A percentile compares a stretch with the other conserved stretches of the same genome.
These are phyloP conservation scores for Cephalopholis sonnerati DNA, from an alignment of 2,113 vertebrate genomes.

Conservation along the genomic window DNA sequence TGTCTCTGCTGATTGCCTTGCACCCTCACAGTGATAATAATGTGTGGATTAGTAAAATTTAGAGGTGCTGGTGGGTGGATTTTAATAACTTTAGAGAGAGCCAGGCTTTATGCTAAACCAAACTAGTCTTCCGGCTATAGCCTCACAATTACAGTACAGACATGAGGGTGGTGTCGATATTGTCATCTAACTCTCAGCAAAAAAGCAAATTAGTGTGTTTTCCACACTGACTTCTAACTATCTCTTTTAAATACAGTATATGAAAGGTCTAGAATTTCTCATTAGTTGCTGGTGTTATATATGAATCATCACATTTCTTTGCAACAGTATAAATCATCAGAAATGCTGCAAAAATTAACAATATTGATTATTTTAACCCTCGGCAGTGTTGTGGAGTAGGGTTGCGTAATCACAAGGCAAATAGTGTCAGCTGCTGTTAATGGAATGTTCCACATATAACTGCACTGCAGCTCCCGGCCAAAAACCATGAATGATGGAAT, in stretches of 20 bases:
- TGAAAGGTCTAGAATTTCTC: not conserved
- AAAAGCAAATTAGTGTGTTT: not conserved
- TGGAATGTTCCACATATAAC: slow-evolving; percentile 74
- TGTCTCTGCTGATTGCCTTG: not conserved
- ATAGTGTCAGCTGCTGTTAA: slow-evolving; percentile 53
- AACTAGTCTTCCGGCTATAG: not conserved
- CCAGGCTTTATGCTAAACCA: not conserved
- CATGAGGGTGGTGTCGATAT: not conserved
- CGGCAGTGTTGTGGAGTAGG: slow-evolving; percentile 28
- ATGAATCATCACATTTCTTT: not conserved
- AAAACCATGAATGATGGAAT: slow-evolving; percentile 65
- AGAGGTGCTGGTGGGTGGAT: not conserved
- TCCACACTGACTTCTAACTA: not conserved
- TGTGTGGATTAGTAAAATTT: not conserved
- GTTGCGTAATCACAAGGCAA: slow-evolving; percentile 68
- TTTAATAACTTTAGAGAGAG: not conserved
- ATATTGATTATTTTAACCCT: slow-evolving; percentile 5
- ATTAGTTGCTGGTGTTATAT: not conserved
- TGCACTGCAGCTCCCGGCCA: slow-evolving; percentile 57
- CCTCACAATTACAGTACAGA: not conserved
- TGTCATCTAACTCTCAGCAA: not conserved
- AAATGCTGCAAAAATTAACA: not conserved
- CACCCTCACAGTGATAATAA: not conserved
- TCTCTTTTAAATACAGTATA: not conserved
- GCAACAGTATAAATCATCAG: not conserved